Evolutionary conservation across 2,113 vertebrate species (phyloP).

Genomic region (Campylorhamphus procurvoides): DNA sequence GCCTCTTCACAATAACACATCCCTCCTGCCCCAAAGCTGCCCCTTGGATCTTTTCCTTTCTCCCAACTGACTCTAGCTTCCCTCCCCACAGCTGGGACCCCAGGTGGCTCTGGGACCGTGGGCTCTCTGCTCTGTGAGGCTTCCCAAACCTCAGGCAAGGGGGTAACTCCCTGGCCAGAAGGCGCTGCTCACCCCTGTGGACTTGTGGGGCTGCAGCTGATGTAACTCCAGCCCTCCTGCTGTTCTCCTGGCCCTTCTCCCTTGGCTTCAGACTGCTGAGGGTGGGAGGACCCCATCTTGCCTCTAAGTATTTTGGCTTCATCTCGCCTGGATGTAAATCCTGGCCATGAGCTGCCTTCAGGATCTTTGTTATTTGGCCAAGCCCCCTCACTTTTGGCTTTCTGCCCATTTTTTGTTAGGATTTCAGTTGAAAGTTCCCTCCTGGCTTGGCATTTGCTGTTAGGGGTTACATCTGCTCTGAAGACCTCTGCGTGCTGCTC

Average conservation of each 20-base stretch:
- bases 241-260: not conserved
- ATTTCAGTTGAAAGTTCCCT: slow-evolving; percentile 33
- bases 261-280: not conserved
- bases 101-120: fast-evolving
- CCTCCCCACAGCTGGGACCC: not conserved
- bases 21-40: not conserved
- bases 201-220: not conserved
- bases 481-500: not conserved
- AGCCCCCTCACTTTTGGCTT: not conserved
- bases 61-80: not conserved
- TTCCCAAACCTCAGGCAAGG: fast-evolving
- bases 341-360: not conserved
- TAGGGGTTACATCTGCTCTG: not conserved
- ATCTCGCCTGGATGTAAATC: not conserved
- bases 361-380: not conserved
- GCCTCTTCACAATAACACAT: not conserved
- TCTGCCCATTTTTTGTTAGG: not conserved
- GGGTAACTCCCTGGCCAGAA: not conserved
- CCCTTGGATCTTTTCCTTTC: not conserved
- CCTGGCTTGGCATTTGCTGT: not conserved
- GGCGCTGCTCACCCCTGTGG: not conserved
- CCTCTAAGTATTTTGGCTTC: slow-evolving; percentile 15
- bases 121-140: not conserved
- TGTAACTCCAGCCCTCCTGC: not conserved
- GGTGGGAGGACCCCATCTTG: not conserved